These are phyloP conservation scores for Vanacampus margaritifer DNA, from an alignment of 2,113 vertebrate genomes.

Conservation along the genomic window DNA sequence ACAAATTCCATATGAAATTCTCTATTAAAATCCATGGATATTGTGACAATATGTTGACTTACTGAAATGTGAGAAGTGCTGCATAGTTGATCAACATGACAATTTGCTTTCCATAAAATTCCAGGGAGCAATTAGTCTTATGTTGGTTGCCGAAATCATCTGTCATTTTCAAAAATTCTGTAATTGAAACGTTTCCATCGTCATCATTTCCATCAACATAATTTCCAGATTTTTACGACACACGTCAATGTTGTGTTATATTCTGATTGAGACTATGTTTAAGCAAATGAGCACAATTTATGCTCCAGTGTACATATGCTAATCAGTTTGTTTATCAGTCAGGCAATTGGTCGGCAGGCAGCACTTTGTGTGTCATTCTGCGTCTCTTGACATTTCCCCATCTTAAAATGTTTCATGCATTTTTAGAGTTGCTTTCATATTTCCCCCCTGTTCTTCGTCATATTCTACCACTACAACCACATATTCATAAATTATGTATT, in stretches of 20 bases:
- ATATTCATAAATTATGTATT: conserved; percentile 81
- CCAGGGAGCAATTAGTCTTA: conserved; percentile 57
- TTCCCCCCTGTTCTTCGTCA: conserved; percentile 48
- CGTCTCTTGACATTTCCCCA: conserved; percentile 73
- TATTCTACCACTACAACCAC: conserved; percentile 51
- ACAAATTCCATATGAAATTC: conserved; percentile 35
- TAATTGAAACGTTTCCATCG: conserved; percentile 70
- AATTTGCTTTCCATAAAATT: conserved; percentile 66
- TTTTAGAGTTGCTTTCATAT: conserved; percentile 70
- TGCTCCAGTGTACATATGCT: conserved; percentile 66
- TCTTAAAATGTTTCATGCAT: conserved; percentile 76
- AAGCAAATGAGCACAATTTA: conserved; percentile 73
- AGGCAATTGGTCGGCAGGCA: conserved; percentile 55
- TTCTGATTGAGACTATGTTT: conserved; percentile 73
- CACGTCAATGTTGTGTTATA: conserved; percentile 51
- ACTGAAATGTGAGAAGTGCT: conserved; percentile 22
- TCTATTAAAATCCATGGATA: conserved; percentile 41
- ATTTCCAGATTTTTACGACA: conserved; percentile 64
- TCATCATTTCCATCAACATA: conserved; percentile 65
- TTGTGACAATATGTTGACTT: conserved; percentile 38
- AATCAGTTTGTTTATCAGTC: conserved; percentile 68
- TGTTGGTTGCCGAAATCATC: conserved; percentile 50
- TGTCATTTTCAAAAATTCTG: conserved; percentile 68
- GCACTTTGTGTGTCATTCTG: conserved; percentile 68
- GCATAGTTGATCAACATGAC: conserved; percentile 51